Base-by-base conservation (phyloP, 2,888 invertebrate genomes). In the Lasioglossum calceatum region DNA sequence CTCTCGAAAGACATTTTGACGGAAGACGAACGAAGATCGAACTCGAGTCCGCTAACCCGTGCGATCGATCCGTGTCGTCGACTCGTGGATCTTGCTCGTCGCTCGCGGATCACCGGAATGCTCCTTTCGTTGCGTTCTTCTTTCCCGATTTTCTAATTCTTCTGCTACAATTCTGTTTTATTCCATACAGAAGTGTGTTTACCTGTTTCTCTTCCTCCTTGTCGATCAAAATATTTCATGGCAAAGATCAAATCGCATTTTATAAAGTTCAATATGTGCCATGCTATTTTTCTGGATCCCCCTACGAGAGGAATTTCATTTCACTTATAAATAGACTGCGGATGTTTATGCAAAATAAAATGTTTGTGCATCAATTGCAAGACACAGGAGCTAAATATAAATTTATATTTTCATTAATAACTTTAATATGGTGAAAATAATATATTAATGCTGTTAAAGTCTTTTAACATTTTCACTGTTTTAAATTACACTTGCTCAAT, bases 11-110 rank as follows among this genome's bases (percentile, higher is more conserved):
- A 76, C 39, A 75, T 64, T 77, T 85, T 67, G 75, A 67, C 82
- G 85, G 85, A 86, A 89, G 79, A 85, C 82, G 44, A 74, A 58
- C 77, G 81, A 78, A 85, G 54, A 79, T 87, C 85, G 79, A 50
- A 67, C 77, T 67, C 86, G 85, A 71, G 71, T 54, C 54, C 8
- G 58, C 58, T 2, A 14, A 14, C 42, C n/a, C 67, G 54, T 71
- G 54, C 39, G n/a, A 67, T 70, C 70, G 50, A 67, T 50, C 19
- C 19, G 72, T 27, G 19, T 61, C 64, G 16, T 72, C 16, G n/a
- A n/a, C 58, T n/a, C 12, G 12, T 61, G 3, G 70, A n/a, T 78
- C 54, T 27, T 14, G 16, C 12, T 14, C 44, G 44, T 23, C 12
- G 32, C 23, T 73, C 19, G n/a, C 19, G 36, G n/a, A 64, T 64